These are phyloP conservation scores for Cerastis leucographa DNA, from an alignment of 2,888 invertebrate genomes.

Conservation along the genomic window DNA sequence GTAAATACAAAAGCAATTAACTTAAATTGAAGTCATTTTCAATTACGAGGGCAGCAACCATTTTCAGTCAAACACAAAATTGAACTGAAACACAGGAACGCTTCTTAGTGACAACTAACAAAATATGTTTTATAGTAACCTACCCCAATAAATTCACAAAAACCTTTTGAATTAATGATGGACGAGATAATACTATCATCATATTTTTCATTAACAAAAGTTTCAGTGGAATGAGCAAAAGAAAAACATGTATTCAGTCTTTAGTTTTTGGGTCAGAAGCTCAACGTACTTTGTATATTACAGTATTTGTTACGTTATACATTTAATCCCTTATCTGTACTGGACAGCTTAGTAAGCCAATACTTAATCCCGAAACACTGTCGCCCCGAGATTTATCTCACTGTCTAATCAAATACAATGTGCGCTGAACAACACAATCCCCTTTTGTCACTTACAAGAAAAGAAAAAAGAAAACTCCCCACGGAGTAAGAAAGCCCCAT, in stretches of 20 bases:
- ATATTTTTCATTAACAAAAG: not conserved
- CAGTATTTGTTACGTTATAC: slow-evolving; percentile 43
- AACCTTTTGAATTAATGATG: not conserved
- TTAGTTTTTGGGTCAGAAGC: slow-evolving; percentile 1
- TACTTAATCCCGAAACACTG: slow-evolving; percentile 46
- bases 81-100: not conserved
- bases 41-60: not conserved
- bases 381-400: slow-evolving; percentile 47
- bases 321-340: slow-evolving; percentile 53
- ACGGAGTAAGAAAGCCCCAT: slow-evolving; percentile 40
- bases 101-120: not conserved
- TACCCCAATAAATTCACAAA: not conserved
- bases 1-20: not conserved
- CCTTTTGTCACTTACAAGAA: slow-evolving; percentile 50
- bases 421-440: slow-evolving; percentile 45
- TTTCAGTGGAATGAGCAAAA: not conserved
- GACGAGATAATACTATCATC: not conserved
- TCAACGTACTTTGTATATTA: slow-evolving; percentile 16
- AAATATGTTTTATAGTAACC: not conserved
- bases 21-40: not conserved
- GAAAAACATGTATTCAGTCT: not conserved
- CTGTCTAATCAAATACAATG: slow-evolving; percentile 59
- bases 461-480: slow-evolving; percentile 52
- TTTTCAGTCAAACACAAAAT: not conserved
- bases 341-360: slow-evolving; percentile 52